A percentile compares a stretch with the other conserved stretches of the same genome.
phyloP scores from a whole-genome alignment of 2,888 invertebrate species.

The Druceiella hillmani region DNA sequence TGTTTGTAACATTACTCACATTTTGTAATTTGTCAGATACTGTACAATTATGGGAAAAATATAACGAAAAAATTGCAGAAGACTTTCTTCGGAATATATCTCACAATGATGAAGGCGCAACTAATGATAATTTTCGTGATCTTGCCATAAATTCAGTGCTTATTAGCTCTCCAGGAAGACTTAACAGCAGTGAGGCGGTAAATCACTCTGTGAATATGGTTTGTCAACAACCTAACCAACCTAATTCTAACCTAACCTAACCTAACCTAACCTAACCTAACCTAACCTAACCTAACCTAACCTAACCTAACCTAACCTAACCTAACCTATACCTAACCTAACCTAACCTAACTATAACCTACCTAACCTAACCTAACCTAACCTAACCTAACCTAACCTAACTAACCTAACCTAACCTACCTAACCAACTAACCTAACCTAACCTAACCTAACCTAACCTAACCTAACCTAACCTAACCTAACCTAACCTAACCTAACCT shows the following conservation, averaged over 20 bases:
- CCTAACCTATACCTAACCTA: constrained; percentile 10
- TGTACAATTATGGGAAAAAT: too few species aligned
- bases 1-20: too few species aligned
- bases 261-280: constrained; percentile 6
- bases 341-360: constrained; percentile 12
- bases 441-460: constrained; percentile 1
- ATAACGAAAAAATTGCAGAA: too few species aligned
- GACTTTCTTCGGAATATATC: too few species aligned
- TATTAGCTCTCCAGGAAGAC: too few species aligned
- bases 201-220: too few species aligned
- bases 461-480: constrained; percentile 6
- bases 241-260: constrained; percentile 8
- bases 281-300: constrained; percentile 8
- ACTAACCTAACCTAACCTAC: constrained; percentile 12
- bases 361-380: constrained; percentile 13
- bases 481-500: constrained; percentile 7
- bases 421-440: constrained; percentile 6
- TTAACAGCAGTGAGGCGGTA: too few species aligned
- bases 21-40: too few species aligned
- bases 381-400: constrained; percentile 9
- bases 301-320: constrained; percentile 12
- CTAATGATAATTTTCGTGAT: too few species aligned
- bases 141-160: too few species aligned
- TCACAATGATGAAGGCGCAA: too few species aligned
- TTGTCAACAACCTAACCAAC: too few species aligned